phyloP scores from a whole-genome alignment of 1,140 invertebrate species.

The Leptinotarsa texana region DNA sequence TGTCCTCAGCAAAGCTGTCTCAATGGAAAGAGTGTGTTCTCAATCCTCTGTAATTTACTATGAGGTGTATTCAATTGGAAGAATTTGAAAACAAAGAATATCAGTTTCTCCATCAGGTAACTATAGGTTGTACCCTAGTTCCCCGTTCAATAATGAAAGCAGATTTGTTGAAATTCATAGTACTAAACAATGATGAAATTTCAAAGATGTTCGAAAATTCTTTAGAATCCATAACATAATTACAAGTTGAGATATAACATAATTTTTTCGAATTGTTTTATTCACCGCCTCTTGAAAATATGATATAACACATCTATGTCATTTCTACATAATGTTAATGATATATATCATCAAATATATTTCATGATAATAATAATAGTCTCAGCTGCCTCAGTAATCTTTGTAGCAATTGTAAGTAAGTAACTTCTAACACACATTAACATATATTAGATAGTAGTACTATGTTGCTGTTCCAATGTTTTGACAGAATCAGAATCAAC shows the following conservation, averaged over 20 bases:
- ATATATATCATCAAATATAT: no score
- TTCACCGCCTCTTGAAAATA: neutral
- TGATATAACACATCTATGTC: neutral
- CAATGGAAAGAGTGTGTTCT: conserved; percentile 22
- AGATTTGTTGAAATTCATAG: neutral
- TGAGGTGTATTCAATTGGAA: neutral
- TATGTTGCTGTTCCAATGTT: no score
- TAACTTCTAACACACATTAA: no score
- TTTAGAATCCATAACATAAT: neutral
- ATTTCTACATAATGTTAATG: no score
- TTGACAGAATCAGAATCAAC: no score
- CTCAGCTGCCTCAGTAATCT: no score
- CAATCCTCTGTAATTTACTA: conserved; percentile 11
- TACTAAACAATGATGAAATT: neutral
- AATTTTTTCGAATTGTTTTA: no score
- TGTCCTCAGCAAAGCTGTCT: neutral
- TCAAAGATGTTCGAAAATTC: neutral
- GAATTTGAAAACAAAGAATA: conserved; percentile 39
- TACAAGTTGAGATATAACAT: neutral
- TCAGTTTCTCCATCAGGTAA: conserved; percentile 41
- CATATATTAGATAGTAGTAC: no score
- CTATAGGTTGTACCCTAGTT: conserved; percentile 22
- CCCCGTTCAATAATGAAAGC: conserved; percentile 23
- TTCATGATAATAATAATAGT: no score
- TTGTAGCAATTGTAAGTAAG: no score